These are phyloP conservation scores for Phalera bucephala DNA, from an alignment of 2,888 invertebrate species.

Conservation along the genomic window DNA sequence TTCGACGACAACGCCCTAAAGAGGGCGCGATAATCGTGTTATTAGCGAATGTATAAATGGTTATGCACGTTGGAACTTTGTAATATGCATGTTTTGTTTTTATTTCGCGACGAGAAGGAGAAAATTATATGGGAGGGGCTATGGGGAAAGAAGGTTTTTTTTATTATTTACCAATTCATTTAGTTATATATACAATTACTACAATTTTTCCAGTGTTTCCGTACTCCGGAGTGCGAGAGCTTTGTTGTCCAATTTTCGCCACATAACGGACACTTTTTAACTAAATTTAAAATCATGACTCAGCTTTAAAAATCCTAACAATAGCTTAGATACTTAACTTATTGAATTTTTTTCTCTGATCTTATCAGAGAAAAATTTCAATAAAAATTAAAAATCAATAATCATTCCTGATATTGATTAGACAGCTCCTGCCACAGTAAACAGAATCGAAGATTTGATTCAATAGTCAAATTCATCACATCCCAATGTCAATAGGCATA, in stretches of 20 bases:
- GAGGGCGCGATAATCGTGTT: constrained; percentile 39
- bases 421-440: constrained; percentile 16
- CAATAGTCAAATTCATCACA: constrained; percentile 35
- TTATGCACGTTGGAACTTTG: constrained; percentile 22
- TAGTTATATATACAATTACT: too few species aligned
- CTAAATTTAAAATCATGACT: too few species aligned
- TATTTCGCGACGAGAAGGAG: constrained; percentile 5
- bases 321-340: too few species aligned
- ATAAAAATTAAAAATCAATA: too few species aligned
- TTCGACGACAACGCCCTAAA: constrained; percentile 39
- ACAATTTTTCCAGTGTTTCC: too few species aligned
- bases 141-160: constrained; percentile 8
- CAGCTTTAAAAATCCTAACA: too few species aligned
- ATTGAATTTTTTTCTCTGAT: too few species aligned
- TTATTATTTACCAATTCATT: constrained; percentile 4
- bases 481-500: constrained; percentile 26
- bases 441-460: constrained; percentile 28
- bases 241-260: too few species aligned
- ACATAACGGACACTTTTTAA: too few species aligned
- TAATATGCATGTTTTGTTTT: constrained; percentile 12
- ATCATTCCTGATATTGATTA: too few species aligned
- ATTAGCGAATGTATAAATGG: constrained; percentile 33
- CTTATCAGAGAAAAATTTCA: too few species aligned
- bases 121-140: constrained; percentile 17
- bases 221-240: too few species aligned